Base-by-base conservation (phyloP, 1,140 invertebrate genomes). In the Zaprionus inermis region DNA sequence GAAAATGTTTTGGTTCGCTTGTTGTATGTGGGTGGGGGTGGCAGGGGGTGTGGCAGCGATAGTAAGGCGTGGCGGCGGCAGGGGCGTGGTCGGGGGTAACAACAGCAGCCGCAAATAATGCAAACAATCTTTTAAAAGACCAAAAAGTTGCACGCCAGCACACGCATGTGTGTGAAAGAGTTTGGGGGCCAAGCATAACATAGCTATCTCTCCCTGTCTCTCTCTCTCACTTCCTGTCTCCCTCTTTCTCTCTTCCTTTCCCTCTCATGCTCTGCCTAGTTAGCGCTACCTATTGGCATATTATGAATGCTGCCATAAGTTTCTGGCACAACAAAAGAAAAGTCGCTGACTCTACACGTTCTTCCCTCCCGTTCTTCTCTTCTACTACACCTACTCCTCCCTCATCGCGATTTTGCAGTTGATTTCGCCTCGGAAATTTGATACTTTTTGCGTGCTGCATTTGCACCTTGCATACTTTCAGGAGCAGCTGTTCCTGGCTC, bases 41-140 rank as follows among this genome's bases (percentile, higher is more conserved):
- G n/a, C 10, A 12, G 32, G 30, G 22, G 30, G 32, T n/a, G 30
- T 22, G 51, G 51, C 22, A 22, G 22, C 0, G n/a, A 5, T 16
- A 12, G 4, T 0, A 30, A 30, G 44, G 9, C 0, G 46, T 22
- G 24, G 24, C 24, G 41, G 41, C 7, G 9, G 57, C 65, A 24
- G 18, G 18, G 11, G 14, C 32, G 56, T 77, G 24, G 71, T 7
- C 46, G 38, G 30, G 20, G 32, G 58, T 77, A 69, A 76, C 78
- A 76, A 59, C 67, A 72, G 72, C 64, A 78, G 70, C 84, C 83
- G 81, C 84, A 88, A 88, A 88, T 88, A 88, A 88, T 88, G 84
- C 83, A 89, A 86, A 88, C 83, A 88, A 88, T 88, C 83, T 88
- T 88, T 88, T 89, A 89, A 88, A 88, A 83, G 80, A 88, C 83